Percentiles rank a stretch among this genome's conserved stretches.
phyloP scores from a whole-genome alignment of 2,888 invertebrate species.

The Trissolcus brochymenae region DNA sequence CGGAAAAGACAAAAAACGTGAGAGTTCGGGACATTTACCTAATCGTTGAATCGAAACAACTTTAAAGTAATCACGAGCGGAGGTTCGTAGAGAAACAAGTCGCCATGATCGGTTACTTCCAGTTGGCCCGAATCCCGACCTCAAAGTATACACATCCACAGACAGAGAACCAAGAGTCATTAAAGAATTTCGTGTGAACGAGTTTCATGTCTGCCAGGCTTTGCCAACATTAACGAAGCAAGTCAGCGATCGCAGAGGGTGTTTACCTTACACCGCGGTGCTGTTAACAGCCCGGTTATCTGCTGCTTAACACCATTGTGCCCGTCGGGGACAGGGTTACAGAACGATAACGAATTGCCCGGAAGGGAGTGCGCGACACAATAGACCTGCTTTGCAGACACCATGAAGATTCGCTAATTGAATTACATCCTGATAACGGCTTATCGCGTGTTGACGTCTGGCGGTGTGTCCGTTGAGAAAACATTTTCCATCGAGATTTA shows the following conservation, averaged over 20 bases:
- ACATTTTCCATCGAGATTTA: conserved; percentile 54
- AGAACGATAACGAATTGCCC: conserved; percentile 71
- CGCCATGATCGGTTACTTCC: conserved; percentile 41
- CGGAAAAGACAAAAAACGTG: too few relatives aligned
- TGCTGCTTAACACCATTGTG: conserved; percentile 73
- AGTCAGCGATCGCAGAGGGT: conserved; percentile 32
- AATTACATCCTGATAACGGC: conserved; percentile 73
- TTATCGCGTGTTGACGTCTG: conserved; percentile 59
- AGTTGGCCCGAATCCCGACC: conserved; percentile 25
- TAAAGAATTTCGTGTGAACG: conserved; percentile 64
- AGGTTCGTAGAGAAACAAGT: conserved; percentile 14
- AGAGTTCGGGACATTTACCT: too few relatives aligned
- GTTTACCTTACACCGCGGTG: conserved; percentile 30
- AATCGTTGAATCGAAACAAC: conserved; percentile 14
- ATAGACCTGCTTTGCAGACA: conserved; percentile 54
- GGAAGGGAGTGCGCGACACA: conserved; percentile 52
- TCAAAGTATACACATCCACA: conserved; percentile 34
- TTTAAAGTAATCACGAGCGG: conserved; percentile 23
- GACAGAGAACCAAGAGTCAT: conserved; percentile 56
- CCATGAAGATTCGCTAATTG: conserved; percentile 72
- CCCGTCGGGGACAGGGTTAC: conserved; percentile 54
- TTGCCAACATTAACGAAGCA: conserved; percentile 45
- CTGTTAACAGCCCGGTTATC: conserved; percentile 65
- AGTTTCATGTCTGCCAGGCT: conserved; percentile 54
- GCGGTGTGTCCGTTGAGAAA: conserved; percentile 35